phyloP scores from a whole-genome alignment of 2,797 vertebrate species.

The Parauchenoglanis ngamensis region DNA sequence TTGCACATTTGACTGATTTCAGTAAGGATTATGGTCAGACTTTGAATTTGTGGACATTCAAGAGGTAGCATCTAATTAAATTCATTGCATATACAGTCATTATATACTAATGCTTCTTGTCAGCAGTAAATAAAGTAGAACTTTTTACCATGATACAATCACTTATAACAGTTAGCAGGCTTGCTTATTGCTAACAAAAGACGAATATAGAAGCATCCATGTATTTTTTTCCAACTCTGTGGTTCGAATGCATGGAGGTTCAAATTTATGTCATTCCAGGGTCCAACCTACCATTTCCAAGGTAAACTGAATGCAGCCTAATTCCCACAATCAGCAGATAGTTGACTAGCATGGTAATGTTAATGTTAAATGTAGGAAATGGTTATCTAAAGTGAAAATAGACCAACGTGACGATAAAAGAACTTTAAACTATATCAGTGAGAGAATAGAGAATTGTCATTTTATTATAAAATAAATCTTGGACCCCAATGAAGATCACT shows the following conservation, averaged over 20 bases:
- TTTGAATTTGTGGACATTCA: slow-evolving; percentile 12
- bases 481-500: not conserved
- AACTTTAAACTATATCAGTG: not conserved
- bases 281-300: not conserved
- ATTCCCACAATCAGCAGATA: not conserved
- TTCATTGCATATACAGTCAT: not conserved
- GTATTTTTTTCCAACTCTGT: not conserved
- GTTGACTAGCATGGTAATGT: too few species aligned
- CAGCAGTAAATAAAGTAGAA: not conserved
- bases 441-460: not conserved
- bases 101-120: slow-evolving; percentile 9
- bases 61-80: not conserved
- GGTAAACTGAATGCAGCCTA: not conserved
- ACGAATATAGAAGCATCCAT: not conserved
- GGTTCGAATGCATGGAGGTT: not conserved
- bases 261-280: not conserved
- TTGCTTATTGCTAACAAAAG: not conserved
- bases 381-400: not conserved
- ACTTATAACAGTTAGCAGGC: not conserved
- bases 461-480: not conserved
- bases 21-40: not conserved
- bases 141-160: not conserved
- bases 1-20: not conserved
- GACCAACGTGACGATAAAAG: not conserved
- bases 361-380: not conserved